Evolutionary conservation across 2,888 invertebrate genomes (phyloP).

Genomic region (Glyphotaelius pellucidus): DNA sequence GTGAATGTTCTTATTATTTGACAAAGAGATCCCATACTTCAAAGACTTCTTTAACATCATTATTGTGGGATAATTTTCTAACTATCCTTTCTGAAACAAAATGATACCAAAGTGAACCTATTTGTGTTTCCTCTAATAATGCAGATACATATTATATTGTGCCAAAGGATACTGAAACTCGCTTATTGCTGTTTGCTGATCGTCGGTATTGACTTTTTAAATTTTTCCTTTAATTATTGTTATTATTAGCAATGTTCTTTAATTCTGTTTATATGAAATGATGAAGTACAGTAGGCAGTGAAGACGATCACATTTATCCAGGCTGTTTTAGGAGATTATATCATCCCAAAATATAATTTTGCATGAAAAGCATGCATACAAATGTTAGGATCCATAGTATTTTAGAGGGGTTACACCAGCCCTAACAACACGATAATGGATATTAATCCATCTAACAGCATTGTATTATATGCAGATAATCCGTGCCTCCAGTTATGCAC

Average conservation of each 20-base stretch:
- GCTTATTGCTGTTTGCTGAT: not conserved
- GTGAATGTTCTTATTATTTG: not conserved
- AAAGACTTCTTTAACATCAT: not conserved
- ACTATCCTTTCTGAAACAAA: not conserved
- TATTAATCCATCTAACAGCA: not conserved
- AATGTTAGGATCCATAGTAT: not conserved
- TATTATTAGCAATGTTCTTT: not conserved
- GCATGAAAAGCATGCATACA: not conserved
- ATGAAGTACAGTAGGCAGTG: not conserved
- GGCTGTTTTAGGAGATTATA: not conserved
- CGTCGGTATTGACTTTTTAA: not conserved
- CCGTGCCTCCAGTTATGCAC: not conserved
- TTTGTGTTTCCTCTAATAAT: not conserved
- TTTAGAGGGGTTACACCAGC: not conserved
- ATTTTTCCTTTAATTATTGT: not conserved
- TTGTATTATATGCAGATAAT: too few relatives aligned
- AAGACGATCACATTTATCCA: not conserved
- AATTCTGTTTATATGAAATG: not conserved
- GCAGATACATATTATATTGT: not conserved
- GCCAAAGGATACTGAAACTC: not conserved
- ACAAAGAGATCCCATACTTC: constrained; percentile 2
- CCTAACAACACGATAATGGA: not conserved
- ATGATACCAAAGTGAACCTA: not conserved
- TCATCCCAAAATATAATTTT: not conserved
- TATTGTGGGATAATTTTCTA: not conserved